Evolutionary conservation across 2,797 vertebrate genomes (phyloP), one percentile per base, ranked within the genome.

Genomic region (Myotis vivesi): DNA sequence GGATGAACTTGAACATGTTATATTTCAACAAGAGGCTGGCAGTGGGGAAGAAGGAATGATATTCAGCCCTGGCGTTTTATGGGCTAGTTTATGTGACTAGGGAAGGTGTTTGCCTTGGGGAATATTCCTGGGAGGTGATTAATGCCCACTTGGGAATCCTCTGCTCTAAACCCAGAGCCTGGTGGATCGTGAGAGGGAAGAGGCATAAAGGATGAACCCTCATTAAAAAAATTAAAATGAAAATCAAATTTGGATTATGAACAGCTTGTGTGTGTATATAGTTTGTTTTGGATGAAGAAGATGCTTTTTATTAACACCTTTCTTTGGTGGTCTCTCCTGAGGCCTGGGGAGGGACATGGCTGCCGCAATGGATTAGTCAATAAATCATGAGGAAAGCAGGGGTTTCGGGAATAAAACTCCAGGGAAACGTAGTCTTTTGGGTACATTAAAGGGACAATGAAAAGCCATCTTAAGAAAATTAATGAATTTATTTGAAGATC

Each of bases 181-280:
- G 12, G 89, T 33, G 73, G 68, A 46, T 69, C 4, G 12, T 0
- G 5, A 87, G 79, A 55, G 93, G 92, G 75, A 66, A 93, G 75
- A 0, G 5, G 75, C 30, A 33, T 91, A 92, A 94, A 91, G 93
- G 93, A 94, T 96, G 91, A 93, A 49, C 75, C 41, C 95, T 97
- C 87, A 81, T 69, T 57, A 15, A 28, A 83, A 95, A 92, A 95
- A 84, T 92, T 90, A 96, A 96, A 95, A 96, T 87, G 92, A 92
- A 97, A 89, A 95, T 96, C 92, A 87, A 79, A 95, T 94, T 84
- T 95, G 87, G 92, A 83, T 94, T 94, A 82, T 86, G 57, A 93
- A 80, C 16, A 23, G 90, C 49, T 33, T 28, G 44, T 44, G 44
- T 44, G 76, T 0, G 2, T 33, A 81, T 49, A 73, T 68, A 71